These are phyloP conservation scores for Orycteropus afer DNA, from an alignment of 2,113 vertebrate genomes.

Conservation along the genomic window DNA sequence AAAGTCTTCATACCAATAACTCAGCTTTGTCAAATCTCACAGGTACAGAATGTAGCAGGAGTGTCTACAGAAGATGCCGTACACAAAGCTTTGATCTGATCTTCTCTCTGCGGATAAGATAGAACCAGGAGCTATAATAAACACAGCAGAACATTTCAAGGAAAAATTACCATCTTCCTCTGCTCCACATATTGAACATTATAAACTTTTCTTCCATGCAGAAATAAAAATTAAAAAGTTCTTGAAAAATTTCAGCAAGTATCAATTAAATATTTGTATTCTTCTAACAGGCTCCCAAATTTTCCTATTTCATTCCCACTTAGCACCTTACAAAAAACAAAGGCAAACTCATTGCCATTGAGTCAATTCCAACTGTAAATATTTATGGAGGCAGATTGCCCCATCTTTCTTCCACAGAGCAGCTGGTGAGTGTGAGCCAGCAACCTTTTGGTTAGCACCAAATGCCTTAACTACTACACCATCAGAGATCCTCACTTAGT, in stretches of 20 bases:
- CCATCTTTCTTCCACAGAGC: too few species aligned
- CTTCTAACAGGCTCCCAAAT: not conserved
- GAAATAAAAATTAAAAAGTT: not conserved
- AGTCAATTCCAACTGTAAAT: too few species aligned
- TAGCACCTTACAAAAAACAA: too few species aligned
- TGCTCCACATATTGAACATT: not conserved
- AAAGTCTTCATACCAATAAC: not conserved
- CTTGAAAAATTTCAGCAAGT: not conserved
- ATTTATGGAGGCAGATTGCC: too few species aligned
- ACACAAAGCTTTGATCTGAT: not conserved
- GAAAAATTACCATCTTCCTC: not conserved
- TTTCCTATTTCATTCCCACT: not conserved
- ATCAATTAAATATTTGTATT: not conserved
- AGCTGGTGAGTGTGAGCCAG: too few species aligned
- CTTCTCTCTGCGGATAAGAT: not conserved
- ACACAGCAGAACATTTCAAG: not conserved
- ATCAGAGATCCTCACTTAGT: too few species aligned
- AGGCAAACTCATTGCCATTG: too few species aligned
- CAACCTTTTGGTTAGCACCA: too few species aligned
- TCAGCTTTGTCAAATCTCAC: not conserved
- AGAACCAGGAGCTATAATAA: not conserved
- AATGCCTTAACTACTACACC: too few species aligned
- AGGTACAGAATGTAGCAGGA: not conserved
- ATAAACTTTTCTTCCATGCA: not conserved
- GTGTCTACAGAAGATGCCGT: not conserved